Conservation (phyloP, 2,888 invertebrate species). For the Eristalis tenax region DNA sequence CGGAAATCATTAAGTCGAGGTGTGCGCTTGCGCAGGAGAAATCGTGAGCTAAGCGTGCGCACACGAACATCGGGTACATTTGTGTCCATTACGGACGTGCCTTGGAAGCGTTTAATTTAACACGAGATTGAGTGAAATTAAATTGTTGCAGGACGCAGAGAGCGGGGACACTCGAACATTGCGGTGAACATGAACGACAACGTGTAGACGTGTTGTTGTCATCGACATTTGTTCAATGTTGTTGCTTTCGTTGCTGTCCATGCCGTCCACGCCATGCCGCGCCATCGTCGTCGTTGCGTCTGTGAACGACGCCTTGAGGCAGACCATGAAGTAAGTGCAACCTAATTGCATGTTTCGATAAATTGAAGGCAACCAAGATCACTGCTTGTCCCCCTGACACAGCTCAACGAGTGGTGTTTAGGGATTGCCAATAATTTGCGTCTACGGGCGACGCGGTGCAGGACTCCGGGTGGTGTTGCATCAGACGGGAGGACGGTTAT, state of each 20-base stretch:
- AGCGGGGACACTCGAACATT: not conserved
- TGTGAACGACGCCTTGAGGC: conserved; percentile 44
- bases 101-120: conserved; percentile 46
- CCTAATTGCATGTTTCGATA: conserved; percentile 64
- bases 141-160: conserved; percentile 36
- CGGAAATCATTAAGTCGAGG: conserved; percentile 47
- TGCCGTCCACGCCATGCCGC: too few relatives aligned
- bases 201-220: conserved; percentile 64
- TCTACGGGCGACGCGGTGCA: conserved; percentile 35
- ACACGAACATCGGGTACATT: conserved; percentile 34
- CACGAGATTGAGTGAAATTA: conserved; percentile 55
- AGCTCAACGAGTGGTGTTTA: conserved; percentile 10
- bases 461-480: conserved; percentile 3
- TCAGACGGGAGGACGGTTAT: conserved; percentile 34
- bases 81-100: conserved; percentile 51
- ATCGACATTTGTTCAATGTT: conserved; percentile 34
- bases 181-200: conserved; percentile 40
- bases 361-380: conserved; percentile 38
- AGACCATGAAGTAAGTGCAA: conserved; percentile 57
- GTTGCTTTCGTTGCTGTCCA: conserved; percentile 3
- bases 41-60: conserved; percentile 29
- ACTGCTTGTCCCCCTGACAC: not conserved
- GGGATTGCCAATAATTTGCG: conserved; percentile 43
- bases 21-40: conserved; percentile 25
- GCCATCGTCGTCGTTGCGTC: conserved; percentile 42